Conservation (phyloP, 2,113 vertebrate species). For the Dipodomys stephensi region DNA sequence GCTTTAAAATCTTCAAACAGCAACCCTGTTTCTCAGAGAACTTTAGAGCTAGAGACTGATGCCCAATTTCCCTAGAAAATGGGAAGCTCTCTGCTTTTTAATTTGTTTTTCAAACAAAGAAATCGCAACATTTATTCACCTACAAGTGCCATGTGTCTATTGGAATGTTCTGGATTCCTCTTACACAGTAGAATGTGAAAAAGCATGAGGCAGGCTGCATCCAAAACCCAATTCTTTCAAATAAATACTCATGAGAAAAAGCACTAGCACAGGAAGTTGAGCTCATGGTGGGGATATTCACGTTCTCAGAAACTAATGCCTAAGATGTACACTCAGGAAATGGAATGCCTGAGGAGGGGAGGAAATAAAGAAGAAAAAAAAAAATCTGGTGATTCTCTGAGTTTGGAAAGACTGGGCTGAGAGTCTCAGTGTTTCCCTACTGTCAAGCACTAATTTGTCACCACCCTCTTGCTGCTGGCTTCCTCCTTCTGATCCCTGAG, state of each 20-base stretch:
- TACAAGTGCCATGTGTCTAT: too few relatives aligned
- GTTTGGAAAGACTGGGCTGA: background rate
- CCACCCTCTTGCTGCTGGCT: background rate
- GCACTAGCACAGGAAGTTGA: background rate
- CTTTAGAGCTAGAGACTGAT: background rate
- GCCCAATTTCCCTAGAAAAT: slow-evolving; percentile 11
- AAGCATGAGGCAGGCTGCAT: background rate
- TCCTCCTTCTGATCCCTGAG: background rate
- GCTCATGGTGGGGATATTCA: background rate
- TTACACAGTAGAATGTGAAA: background rate
- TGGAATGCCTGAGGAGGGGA: background rate
- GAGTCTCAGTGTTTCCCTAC: background rate
- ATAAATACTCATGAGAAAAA: background rate
- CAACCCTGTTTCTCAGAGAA: background rate
- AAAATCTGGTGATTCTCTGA: background rate
- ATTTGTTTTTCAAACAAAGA: background rate
- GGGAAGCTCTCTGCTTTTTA: background rate
- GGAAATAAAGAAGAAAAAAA: too few relatives aligned
- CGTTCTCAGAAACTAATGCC: background rate
- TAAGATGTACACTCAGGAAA: background rate
- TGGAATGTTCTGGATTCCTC: background rate
- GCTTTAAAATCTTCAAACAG: slow-evolving; percentile 54
- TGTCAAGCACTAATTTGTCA: background rate
- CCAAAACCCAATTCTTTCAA: background rate
- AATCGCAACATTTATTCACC: slow-evolving; percentile 26